Evolutionary conservation across 2,113 vertebrate genomes (phyloP), one percentile per base, ranked within the genome.

Genomic region (Myxocyprinus asiaticus): DNA sequence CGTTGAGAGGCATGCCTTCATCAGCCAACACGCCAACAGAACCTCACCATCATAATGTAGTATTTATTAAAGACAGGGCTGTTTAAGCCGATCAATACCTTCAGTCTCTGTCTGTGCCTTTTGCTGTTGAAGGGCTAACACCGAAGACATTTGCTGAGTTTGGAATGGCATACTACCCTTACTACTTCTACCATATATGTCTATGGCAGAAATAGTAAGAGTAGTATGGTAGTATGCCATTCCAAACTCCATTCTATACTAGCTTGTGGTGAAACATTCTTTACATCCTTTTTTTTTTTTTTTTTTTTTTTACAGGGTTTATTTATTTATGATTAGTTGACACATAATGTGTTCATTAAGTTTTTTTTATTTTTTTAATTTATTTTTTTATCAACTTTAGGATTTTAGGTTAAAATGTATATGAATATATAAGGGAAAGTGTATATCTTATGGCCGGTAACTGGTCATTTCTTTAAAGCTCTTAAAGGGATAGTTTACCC

Each of bases 31-130:
- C 80, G 86, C 88, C 83, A 89, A 85, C 83, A 86, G 88, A 91
- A 89, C 71, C 76, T 91, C 88, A 79, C 86, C 90, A 84, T 91
- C 90, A 94, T 91, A 93, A 92, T 91, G 84, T 90, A 90, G 88
- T 94, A 94, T 94, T 94, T 95, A 93, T 93, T 91, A 92, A 89
- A 89, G 87, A 77, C 89, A 77, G 68, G 68, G 90, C 85, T 91
- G 85, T 92, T 93, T 91, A 91, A 89, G 83, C 87, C 84, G 90
- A 93, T 94, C 91, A 91, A 92, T 95, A 92, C 81, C 69, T 86
- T 90, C 87, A 67, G 48, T 90, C 86, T 90, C 87, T 89, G 48
- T 90, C 86, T 90, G 87, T 89, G 88, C 87, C 88, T 93, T 91
- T 91, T 87, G 86, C 81, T 89, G 90, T 85, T 87, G 83, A 91